Base-by-base conservation (phyloP, 2,888 invertebrate species). In the Lasioglossum vierecki region DNA sequence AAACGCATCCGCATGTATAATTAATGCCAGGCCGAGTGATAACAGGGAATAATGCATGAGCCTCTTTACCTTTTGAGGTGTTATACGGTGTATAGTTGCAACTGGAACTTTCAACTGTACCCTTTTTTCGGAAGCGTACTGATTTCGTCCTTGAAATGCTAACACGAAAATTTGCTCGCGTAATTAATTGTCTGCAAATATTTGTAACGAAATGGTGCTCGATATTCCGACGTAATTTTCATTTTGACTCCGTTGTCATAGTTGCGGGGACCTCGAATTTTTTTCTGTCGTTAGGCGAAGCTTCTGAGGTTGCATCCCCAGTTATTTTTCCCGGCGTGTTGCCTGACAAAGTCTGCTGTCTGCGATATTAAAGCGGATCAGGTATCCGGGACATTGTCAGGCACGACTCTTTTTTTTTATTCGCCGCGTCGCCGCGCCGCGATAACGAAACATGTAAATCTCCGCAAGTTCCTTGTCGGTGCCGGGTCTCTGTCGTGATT, bases 1-100 rank as follows among this genome's bases (percentile, higher is more conserved):
- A 66, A 82, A 80, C 89, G 63, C 80, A 80, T 75, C 78, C 74
- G 80, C 57, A 87, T 84, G 79, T 85, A 89, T 87, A 87, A 88
- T 89, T 76, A 77, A 84, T 70, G 2, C 11, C 1, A 63, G 46
- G 57, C 39, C 74, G 72, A 63, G 76, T 72, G 77, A 81, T 66
- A 79, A 57, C 18, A n/a, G 26, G 35, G 76, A 76, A 80, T 76
- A 57, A 82, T 84, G 82, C 74, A 82, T 82, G 78, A 85, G 71
- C 44, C 63, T 44, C 83, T 71, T 71, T 41, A 70, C 75, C 80
- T 86, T 88, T 79, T 66, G 35, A 30, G n/a, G 35, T 60, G 44
- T 77, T 77, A 70, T 70, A 41, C 77, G 15, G n/a, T n/a, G 57
- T 75, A 22, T n/a, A 46, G 74, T 63, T 63, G 49, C 70, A 15